Evolutionary conservation across 2,797 vertebrate genomes (phyloP).

Genomic region (Erithacus rubecula): DNA sequence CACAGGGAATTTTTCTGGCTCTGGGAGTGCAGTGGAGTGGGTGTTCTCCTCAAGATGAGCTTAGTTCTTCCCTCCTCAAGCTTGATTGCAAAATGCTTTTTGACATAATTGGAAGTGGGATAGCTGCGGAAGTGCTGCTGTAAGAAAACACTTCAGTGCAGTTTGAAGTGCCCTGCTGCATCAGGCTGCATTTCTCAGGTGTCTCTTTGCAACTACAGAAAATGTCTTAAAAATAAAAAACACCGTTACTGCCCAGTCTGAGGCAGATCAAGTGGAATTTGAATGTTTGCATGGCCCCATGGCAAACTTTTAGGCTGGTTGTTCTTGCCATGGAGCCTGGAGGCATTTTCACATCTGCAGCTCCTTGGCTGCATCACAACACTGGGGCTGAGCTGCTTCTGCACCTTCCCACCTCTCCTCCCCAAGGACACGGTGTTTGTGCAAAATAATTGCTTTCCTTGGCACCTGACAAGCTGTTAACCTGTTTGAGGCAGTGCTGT

Average conservation of each 20-base stretch:
- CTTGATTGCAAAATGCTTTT: slow-evolving; percentile 38
- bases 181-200: not conserved
- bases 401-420: not conserved
- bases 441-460: not conserved
- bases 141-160: not conserved
- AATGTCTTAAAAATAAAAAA: not conserved
- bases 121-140: not conserved
- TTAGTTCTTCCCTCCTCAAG: not conserved
- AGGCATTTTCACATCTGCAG: not conserved
- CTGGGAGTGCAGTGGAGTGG: not conserved
- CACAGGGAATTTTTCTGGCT: not conserved
- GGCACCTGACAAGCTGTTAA: not conserved
- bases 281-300: not conserved
- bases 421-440: rapidly evolving
- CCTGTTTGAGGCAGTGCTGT: not conserved
- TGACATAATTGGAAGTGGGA: not conserved
- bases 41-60: not conserved
- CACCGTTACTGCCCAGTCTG: rapidly evolving
- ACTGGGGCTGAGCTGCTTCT: not conserved
- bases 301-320: not conserved
- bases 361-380: not conserved
- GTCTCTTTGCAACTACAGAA: not conserved
- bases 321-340: not conserved
- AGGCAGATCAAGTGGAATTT: not conserved
- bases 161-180: slow-evolving; percentile 20